Evolutionary conservation across 2,797 vertebrate species (phyloP), one percentile per base, ranked within the genome.

Genomic region (Toxotes lorentzi): DNA sequence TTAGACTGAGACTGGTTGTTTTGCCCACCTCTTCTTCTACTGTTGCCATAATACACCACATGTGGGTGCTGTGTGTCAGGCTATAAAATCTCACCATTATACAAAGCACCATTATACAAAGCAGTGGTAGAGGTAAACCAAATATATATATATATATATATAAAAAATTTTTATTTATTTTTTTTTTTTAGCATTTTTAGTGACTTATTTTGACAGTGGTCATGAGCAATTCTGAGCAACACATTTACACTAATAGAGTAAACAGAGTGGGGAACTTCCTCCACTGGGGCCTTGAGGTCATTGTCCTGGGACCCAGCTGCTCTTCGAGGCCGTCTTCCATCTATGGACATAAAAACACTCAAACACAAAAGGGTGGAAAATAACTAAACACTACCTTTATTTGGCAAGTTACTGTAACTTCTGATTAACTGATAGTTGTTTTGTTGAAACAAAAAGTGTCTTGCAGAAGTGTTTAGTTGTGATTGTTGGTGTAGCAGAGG

Each of bases 31-130:
- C 50, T 16, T 10, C 19, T 1, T 17, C 0, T 40, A 7, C 19
- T 68, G 80, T 77, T 80, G 64, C 7, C 66, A 79, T 47, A 80
- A 70, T 58, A 79, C 21, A 32, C 16, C 48, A 21, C 65, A 72
- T 56, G 12, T 66, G 56, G 5, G 27, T 4, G 1, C 8, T 35
- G 38, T 13, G 40, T 57, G 23, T 41, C 54, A 30, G 58, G 5
- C 32, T 21, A 1, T 32, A 17, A 24, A 13, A 70, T 40, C 34
- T 56, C 24, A 56, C 5, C 24, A 32, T 23, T 23, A 17, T 10
- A 50, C 3, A 63, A 32, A 53, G 47, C 21, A 10, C n/a, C n/a
- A n/a, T n/a, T n/a, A n/a, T n/a, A n/a, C n/a, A n/a, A n/a, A 45
- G 19, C 58, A 53, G 50, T 1, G 0, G 51, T 21, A 73, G 19